Evolutionary conservation across 2,797 vertebrate genomes (phyloP).

Genomic region (Amblyopsis hoosieri): DNA sequence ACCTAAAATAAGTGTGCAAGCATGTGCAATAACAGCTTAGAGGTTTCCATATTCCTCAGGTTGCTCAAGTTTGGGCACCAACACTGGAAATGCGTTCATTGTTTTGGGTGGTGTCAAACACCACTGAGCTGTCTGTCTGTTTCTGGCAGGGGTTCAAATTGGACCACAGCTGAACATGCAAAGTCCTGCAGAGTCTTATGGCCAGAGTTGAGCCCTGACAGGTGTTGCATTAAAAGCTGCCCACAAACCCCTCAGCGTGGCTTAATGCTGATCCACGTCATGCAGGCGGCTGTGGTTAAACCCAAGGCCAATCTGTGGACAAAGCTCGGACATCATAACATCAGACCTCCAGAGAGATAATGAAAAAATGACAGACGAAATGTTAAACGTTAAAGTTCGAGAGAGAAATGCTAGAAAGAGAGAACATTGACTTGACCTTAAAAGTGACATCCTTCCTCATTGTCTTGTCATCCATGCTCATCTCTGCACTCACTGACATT

Average conservation of each 20-base stretch:
- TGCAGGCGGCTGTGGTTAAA: conserved; percentile 59
- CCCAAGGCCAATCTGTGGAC: conserved; percentile 50
- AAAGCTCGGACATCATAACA: conserved; percentile 39
- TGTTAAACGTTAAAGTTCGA: conserved; percentile 1
- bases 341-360: conserved; percentile 26
- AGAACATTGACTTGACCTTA: too few species aligned
- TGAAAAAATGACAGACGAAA: conserved; percentile 1
- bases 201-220: conserved; percentile 68
- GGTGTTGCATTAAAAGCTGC: conserved; percentile 71
- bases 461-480: conserved; percentile 1
- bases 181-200: conserved; percentile 52
- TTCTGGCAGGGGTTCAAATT: conserved; percentile 53
- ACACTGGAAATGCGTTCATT: conserved; percentile 58
- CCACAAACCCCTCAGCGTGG: conserved; percentile 55
- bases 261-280: conserved; percentile 69
- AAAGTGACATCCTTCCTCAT: conserved; percentile 10
- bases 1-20: conserved; percentile 43
- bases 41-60: conserved; percentile 52
- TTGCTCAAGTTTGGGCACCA: conserved; percentile 54
- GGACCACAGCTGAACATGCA: conserved; percentile 69
- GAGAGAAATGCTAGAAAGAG: background rate
- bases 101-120: conserved; percentile 60
- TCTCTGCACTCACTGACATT: background rate
- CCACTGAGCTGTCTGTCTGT: conserved; percentile 44
- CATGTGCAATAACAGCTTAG: conserved; percentile 42